Evolutionary conservation across 1,140 invertebrate species (phyloP), one percentile per base, ranked within the genome.

Genomic region (Hypothenemus hampei): DNA sequence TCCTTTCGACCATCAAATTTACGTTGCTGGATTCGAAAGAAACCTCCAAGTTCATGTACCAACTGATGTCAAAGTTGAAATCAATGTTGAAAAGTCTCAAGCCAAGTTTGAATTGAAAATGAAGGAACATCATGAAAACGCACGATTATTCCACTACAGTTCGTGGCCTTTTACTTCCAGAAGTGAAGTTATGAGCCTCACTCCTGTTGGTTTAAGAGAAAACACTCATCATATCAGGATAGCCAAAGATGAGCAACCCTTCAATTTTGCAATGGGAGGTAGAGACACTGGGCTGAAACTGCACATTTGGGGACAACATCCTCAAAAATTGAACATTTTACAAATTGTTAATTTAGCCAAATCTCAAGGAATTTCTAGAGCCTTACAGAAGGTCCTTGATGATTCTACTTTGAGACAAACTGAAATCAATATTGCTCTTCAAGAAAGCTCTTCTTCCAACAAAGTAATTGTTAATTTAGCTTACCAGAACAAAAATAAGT

Each of bases 91-190:
- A 18, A 72, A 76, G 35, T 67, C 68, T 1, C 57, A 78, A 23
- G 26, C 75, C 4, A 59, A 70, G 43, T 33, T 78, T 3, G 69
- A 72, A 60, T 57, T 76, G 0, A 45, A 66, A 22, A 62, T 74
- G 31, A 61, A 72, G 3, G 69, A 77, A 20, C 13, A 37, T 5
- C 29, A 63, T 7, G 69, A 77, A 59, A 71, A 78, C 21, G 68
- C 68, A 19, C 75, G 72, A 20, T 26, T 83, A 16, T 52, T 78
- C 11, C 79, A 84, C 57, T 75, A 69, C 60, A 82, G 76, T 52
- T 72, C 75, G 0, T 72, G 75, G 67, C 83, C 83, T 15, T 85
- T 79, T 68, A 80, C 77, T 5, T 64, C 77, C 1, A 74, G 65
- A 35, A 70, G 78, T 57, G 70, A 80, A 55, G 78, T 82, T 59